These are phyloP conservation scores for Asarcornis scutulata DNA, from an alignment of 2,113 vertebrate species.

Conservation along the genomic window DNA sequence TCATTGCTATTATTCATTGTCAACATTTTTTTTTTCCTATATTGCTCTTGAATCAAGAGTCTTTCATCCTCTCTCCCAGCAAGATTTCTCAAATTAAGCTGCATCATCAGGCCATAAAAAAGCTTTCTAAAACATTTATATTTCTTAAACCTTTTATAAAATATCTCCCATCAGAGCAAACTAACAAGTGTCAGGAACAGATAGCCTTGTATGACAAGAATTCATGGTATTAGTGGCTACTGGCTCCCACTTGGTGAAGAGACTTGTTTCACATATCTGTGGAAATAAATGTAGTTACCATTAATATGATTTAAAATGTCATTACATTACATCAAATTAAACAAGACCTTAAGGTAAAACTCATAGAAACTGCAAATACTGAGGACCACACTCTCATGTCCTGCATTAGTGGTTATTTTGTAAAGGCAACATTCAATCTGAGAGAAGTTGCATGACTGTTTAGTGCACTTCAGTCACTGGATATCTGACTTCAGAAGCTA, in stretches of 20 bases:
- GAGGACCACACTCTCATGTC: not conserved
- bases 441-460: not conserved
- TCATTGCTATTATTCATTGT: not conserved
- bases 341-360: not conserved
- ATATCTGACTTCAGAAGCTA: not conserved
- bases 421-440: not conserved
- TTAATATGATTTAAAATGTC: not conserved
- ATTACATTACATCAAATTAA: not conserved
- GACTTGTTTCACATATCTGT: not conserved
- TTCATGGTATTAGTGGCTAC: not conserved
- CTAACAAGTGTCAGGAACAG: not conserved
- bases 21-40: not conserved
- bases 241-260: not conserved
- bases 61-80: not conserved
- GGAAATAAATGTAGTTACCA: not conserved
- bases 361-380: not conserved
- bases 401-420: not conserved
- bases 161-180: not conserved
- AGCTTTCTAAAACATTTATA: not conserved
- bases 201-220: not conserved
- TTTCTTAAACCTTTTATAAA: not conserved
- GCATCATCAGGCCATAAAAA: not conserved
- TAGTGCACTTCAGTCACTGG: not conserved
- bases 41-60: not conserved
- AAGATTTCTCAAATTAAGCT: not conserved